Percentiles rank a stretch among this genome's conserved stretches.
Evolutionary conservation across 1,140 invertebrate species (phyloP).

Genomic region (Coenobita brevimanus): DNA sequence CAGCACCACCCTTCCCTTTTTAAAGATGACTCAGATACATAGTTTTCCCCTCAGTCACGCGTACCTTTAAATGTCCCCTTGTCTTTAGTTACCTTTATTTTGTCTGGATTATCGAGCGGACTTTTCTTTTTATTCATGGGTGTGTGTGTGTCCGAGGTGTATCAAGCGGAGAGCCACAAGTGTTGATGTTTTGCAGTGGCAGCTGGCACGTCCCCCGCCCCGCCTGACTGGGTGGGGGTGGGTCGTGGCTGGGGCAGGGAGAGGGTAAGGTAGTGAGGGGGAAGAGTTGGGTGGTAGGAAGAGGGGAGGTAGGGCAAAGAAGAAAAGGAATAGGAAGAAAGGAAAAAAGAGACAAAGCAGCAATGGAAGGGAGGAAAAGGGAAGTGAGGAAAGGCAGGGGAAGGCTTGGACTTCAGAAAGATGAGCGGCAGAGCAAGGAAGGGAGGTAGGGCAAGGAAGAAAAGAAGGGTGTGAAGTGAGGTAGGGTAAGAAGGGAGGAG

Average conservation of each 20-base stretch:
- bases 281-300: neutral
- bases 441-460: conserved; percentile 2
- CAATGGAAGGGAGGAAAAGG: neutral
- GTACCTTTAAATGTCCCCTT: too few species aligned
- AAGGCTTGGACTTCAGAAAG: neutral
- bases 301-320: neutral
- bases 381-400: neutral
- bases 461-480: conserved; percentile 4
- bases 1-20: too few species aligned
- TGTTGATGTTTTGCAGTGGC: too few species aligned
- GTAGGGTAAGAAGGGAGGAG: neutral
- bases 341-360: neutral
- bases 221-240: too few species aligned
- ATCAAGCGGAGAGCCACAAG: too few species aligned
- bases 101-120: too few species aligned
- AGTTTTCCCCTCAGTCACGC: too few species aligned
- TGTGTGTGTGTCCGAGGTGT: too few species aligned
- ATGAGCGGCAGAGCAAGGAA: too few species aligned
- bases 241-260: neutral
- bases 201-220: too few species aligned
- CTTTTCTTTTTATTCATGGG: too few species aligned
- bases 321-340: neutral
- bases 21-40: neutral
- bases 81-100: too few species aligned
- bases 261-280: neutral